phyloP scores from a whole-genome alignment of 2,888 invertebrate genomes.

The Timandra comae region DNA sequence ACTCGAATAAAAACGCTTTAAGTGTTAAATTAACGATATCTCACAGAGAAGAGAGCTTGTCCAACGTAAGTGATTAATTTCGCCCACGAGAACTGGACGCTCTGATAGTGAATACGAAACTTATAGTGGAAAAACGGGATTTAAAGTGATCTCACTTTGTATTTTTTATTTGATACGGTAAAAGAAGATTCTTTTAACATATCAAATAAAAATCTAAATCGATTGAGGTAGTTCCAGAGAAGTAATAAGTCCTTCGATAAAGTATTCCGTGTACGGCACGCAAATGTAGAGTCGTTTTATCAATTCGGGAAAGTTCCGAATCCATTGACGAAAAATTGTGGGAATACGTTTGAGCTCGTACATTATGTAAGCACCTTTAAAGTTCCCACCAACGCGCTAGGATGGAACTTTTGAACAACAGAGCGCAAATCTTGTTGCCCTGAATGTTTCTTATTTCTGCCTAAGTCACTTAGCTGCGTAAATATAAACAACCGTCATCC shows the following conservation, averaged over 20 bases:
- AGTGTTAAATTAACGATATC: slow-evolving; percentile 75
- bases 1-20: slow-evolving; percentile 74
- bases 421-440: slow-evolving; percentile 38
- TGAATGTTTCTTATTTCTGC: slow-evolving; percentile 51
- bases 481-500: slow-evolving; percentile 66
- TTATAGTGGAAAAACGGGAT: slow-evolving; percentile 26
- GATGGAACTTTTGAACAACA: slow-evolving; percentile 28
- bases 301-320: slow-evolving; percentile 8
- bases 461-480: slow-evolving; percentile 60
- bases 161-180: too few species aligned
- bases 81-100: slow-evolving; percentile 25
- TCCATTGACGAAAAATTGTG: slow-evolving; percentile 10
- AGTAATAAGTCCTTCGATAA: slow-evolving; percentile 7
- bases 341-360: slow-evolving; percentile 11
- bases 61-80: slow-evolving; percentile 66
- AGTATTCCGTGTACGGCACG: slow-evolving; percentile 6
- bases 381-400: slow-evolving; percentile 2
- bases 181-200: too few species aligned
- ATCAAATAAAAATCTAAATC: slow-evolving; percentile 7
- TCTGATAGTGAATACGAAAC: slow-evolving; percentile 40
- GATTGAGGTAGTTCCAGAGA: neutral
- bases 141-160: slow-evolving; percentile 30
- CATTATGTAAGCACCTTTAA: slow-evolving; percentile 16
- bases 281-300: slow-evolving; percentile 10
- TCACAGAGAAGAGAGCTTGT: slow-evolving; percentile 59